Evolutionary conservation across 2,113 vertebrate species (phyloP).

Genomic region (Conger conger): DNA sequence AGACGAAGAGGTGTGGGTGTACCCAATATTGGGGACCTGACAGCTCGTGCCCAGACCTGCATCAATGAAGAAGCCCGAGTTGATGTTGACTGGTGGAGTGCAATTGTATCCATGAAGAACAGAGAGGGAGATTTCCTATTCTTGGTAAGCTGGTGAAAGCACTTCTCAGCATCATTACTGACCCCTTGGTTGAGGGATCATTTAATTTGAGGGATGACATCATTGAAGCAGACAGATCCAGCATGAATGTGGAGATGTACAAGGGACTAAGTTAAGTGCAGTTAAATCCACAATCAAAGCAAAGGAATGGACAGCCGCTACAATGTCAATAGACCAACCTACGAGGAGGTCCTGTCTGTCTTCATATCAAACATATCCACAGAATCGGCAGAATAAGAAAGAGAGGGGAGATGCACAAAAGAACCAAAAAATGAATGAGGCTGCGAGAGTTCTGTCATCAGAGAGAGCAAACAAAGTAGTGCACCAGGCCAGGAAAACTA

Average conservation of each 20-base stretch:
- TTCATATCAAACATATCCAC: conserved; percentile 25
- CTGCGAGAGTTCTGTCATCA: conserved; percentile 24
- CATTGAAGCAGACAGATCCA: neutral
- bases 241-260: neutral
- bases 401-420: conserved; percentile 19
- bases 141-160: conserved; percentile 1
- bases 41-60: neutral
- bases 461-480: conserved; percentile 22
- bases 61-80: neutral
- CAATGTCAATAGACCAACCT: conserved; percentile 27
- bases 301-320: conserved; percentile 25
- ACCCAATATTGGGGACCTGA: neutral
- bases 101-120: neutral
- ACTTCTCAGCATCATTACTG: neutral
- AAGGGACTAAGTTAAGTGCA: neutral
- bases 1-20: neutral
- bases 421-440: conserved; percentile 25
- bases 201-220: conserved; percentile 7
- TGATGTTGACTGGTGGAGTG: conserved; percentile 7
- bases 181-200: conserved; percentile 6
- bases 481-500: conserved; percentile 21
- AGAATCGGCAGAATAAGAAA: conserved; percentile 20
- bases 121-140: neutral
- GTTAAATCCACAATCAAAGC: conserved; percentile 12
- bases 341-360: conserved; percentile 29